Base-by-base conservation (phyloP, 2,113 vertebrate genomes). In the Sardina pilchardus region DNA sequence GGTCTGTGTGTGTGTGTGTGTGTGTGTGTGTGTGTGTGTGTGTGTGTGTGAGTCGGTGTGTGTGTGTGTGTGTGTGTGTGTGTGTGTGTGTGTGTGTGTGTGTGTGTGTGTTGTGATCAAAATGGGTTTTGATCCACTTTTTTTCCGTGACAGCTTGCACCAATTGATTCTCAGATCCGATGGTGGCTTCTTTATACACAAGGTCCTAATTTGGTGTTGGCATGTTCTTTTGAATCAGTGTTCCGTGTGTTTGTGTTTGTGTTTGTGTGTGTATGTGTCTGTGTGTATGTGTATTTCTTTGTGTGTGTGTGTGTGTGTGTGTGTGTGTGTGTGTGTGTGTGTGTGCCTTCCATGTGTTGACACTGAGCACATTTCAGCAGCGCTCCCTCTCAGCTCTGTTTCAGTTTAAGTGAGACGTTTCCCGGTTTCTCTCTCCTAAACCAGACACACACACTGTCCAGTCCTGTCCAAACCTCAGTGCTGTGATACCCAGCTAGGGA, bases 1-100 rank as follows among this genome's bases (percentile, higher is more conserved):
- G 30, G 24, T 67, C n/a, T 67, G 63, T 67, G 63, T 67, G 63
- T 67, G 63, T 63, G 56, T 63, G 56, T 63, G 56, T 63, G 56
- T 63, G 56, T 50, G 48, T 50, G 48, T 50, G 56, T n/a, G 56
- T n/a, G 56, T n/a, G 56, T 63, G 56, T n/a, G 56, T 63, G 56
- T n/a, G 56, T 63, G 56, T 63, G 56, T 63, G 56, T 26, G 56
- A 6, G 50, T 56, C 4, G 3, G 50, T 56, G 10, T 21, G 50
- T 56, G 50, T 21, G 19, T 21, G 21, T 56, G 53, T 24, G 16
- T 56, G 16, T 56, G 53, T 56, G 53, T 56, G 53, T 56, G 53
- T 56, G 53, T 56, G 53, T 56, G 53, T 56, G 3, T 24, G 53
- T 56, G 53, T 24, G 21, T 24, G 24, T 59, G 53, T 24, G 0